A percentile compares a stretch with the other conserved stretches of the same genome.
Evolutionary conservation across 2,113 vertebrate genomes (phyloP).

Genomic region (Perca flavescens): DNA sequence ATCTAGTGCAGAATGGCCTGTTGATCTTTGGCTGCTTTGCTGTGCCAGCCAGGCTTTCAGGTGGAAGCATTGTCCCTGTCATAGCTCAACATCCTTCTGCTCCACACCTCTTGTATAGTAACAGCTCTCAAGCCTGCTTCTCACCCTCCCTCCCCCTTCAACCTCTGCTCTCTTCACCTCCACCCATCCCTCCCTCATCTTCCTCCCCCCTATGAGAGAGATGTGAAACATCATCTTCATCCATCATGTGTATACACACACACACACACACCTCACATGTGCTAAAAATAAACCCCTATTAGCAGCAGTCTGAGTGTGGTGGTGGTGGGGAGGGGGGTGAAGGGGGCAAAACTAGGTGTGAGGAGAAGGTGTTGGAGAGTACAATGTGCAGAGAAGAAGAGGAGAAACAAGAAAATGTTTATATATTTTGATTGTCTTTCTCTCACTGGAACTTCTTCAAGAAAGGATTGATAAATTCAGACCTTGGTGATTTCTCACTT

Average conservation of each 20-base stretch:
- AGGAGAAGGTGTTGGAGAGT: conserved; percentile 27
- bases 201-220: conserved; percentile 46
- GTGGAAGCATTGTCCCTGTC: conserved; percentile 23
- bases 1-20: conserved; percentile 42
- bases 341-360: conserved; percentile 52
- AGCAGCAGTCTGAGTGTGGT: conserved; percentile 71
- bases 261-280: conserved; percentile 62
- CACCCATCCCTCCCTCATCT: conserved; percentile 5
- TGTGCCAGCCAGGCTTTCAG: conserved; percentile 27
- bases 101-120: conserved; percentile 11
- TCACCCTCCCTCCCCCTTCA: conserved; percentile 26
- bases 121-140: conserved; percentile 23
- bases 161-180: conserved; percentile 46
- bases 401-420: conserved; percentile 10
- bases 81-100: neutral
- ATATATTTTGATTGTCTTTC: neutral
- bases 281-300: conserved; percentile 86
- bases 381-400: conserved; percentile 10
- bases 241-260: conserved; percentile 80
- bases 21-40: conserved; percentile 53
- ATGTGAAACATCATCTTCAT: conserved; percentile 81
- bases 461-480: neutral
- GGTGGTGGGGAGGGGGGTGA: conserved; percentile 9
- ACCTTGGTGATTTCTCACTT: neutral
- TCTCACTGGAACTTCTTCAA: neutral